Percentiles rank a stretch among this genome's conserved stretches.
phyloP scores from a whole-genome alignment of 2,797 vertebrate species.

The Ceyx erithaca region DNA sequence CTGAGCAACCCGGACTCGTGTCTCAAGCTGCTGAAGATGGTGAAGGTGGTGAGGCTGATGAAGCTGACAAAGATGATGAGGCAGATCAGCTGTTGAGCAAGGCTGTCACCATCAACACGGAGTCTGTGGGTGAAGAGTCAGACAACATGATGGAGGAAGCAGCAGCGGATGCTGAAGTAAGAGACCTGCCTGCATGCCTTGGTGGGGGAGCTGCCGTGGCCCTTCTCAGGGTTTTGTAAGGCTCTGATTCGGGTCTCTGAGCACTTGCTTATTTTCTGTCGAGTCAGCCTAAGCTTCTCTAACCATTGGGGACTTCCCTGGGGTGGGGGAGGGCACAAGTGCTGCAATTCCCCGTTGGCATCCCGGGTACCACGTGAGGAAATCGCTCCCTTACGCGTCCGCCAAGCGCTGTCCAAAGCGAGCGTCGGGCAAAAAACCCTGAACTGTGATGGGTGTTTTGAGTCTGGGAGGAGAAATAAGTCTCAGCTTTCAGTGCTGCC shows the following conservation, averaged over 20 bases:
- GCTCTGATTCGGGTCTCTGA: not conserved
- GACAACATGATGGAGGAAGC: not conserved
- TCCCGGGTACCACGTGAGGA: not conserved
- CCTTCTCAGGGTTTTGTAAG: not conserved
- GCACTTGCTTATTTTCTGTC: rapidly evolving
- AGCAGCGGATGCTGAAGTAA: conserved; percentile 47
- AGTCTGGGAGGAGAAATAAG: conserved; percentile 12
- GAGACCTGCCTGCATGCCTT: not conserved
- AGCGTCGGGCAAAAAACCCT: not conserved
- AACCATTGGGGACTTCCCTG: not conserved
- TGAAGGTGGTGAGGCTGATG: not conserved
- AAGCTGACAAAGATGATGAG: not conserved
- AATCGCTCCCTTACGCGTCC: no score
- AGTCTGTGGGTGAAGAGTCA: not conserved
- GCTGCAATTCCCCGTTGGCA: not conserved
- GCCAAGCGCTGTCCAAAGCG: not conserved
- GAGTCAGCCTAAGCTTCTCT: not conserved
- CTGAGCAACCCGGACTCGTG: not conserved
- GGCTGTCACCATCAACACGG: not conserved
- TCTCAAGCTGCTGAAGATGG: not conserved
- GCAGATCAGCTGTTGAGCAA: not conserved
- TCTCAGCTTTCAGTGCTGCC: not conserved
- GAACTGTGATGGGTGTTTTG: not conserved
- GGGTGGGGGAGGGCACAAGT: not conserved
- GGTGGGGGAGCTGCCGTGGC: not conserved